Evolutionary conservation across 2,113 vertebrate genomes (phyloP).

Genomic region (Lagopus muta): DNA sequence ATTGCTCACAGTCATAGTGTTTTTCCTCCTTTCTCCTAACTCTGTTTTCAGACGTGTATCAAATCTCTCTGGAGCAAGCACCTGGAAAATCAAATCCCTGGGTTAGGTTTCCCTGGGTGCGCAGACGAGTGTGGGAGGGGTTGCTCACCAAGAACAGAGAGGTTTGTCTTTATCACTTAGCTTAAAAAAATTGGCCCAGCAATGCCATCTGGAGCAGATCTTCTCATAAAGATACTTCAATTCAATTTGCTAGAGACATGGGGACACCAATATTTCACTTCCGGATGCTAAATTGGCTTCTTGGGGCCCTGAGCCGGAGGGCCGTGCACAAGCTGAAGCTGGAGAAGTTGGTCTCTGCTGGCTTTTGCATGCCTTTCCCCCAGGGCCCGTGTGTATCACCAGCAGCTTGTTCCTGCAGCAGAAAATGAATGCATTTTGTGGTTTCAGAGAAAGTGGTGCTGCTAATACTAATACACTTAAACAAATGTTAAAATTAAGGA

Average conservation of each 20-base stretch:
- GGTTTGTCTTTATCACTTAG: neutral
- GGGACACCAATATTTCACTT: neutral
- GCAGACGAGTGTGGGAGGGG: neutral
- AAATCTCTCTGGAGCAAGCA: neutral
- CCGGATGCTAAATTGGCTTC: neutral
- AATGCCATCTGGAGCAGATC: neutral
- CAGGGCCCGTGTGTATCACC: neutral
- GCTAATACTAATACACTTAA: slow-evolving; percentile 61
- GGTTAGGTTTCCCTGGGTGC: neutral
- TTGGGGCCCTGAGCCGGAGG: neutral
- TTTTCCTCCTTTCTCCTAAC: slow-evolving; percentile 10
- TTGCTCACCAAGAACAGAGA: neutral
- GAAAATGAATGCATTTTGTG: neutral
- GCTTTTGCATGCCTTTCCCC: neutral
- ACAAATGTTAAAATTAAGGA: slow-evolving; percentile 26
- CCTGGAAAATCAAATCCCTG: neutral
- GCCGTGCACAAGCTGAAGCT: neutral
- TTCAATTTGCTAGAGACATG: neutral
- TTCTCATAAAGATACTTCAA: neutral
- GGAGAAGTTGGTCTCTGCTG: neutral
- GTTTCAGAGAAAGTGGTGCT: slow-evolving; percentile 60
- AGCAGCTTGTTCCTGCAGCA: neutral
- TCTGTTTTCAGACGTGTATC: neutral
- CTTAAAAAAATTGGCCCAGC: neutral
- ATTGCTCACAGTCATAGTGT: neutral